A percentile compares a stretch with the other conserved stretches of the same genome.
Evolutionary conservation across 2,888 invertebrate species (phyloP).

Genomic region (Spicauda simplicius): DNA sequence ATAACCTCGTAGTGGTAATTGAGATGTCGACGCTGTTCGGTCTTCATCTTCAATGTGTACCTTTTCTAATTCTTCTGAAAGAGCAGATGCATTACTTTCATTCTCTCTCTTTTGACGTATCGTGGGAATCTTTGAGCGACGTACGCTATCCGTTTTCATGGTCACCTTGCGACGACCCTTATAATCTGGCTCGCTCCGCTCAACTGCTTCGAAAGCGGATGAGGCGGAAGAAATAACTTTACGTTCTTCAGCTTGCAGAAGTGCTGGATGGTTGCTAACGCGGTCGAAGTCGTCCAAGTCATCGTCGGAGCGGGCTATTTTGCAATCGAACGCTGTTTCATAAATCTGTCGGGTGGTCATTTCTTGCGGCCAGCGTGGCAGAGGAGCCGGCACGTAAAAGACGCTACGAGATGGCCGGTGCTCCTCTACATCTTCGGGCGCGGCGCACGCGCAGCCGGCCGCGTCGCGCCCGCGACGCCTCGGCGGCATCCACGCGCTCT

Average conservation of each 20-base stretch:
- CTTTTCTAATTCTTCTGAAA: conserved; percentile 85
- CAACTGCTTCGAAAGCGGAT: conserved; percentile 80
- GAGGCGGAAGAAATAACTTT: conserved; percentile 80
- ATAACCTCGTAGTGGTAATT: conserved; percentile 88
- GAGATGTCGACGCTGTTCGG: conserved; percentile 82
- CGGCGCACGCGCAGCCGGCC: conserved; percentile 90
- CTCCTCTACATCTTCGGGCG: conserved; percentile 88
- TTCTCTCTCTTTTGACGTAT: conserved; percentile 81
- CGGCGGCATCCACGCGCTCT: conserved; percentile 89
- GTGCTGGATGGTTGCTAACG: conserved; percentile 91
- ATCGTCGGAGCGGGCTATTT: conserved; percentile 91
- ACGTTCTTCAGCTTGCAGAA: conserved; percentile 84
- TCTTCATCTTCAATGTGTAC: conserved; percentile 86
- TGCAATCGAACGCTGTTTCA: conserved; percentile 96
- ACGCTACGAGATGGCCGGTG: conserved; percentile 87
- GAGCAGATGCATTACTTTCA: conserved; percentile 68
- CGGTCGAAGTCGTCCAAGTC: conserved; percentile 93
- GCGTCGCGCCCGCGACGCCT: conserved; percentile 87
- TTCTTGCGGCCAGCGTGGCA: conserved; percentile 86
- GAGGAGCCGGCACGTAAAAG: conserved; percentile 88
- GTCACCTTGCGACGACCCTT: conserved; percentile 85
- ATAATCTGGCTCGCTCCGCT: conserved; percentile 77
- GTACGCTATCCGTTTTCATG: conserved; percentile 82
- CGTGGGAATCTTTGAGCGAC: conserved; percentile 86
- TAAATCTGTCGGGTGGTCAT: conserved; percentile 90